These are phyloP conservation scores for Geopemphigus sp. DNA, from an alignment of 1,140 invertebrate species.

Conservation along the genomic window DNA sequence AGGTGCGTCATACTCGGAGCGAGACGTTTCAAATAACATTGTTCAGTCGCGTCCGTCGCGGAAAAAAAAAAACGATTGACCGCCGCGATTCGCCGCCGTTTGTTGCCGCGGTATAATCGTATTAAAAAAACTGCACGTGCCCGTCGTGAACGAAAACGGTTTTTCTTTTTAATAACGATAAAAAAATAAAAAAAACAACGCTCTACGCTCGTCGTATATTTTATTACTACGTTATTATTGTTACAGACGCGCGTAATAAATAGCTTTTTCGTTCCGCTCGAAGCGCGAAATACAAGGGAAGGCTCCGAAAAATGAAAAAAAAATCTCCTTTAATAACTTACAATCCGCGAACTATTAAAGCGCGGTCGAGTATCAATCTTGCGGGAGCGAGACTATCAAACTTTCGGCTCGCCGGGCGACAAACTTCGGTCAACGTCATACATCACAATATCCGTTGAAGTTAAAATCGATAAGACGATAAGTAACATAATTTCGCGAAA, in stretches of 20 bases:
- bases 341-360: slow-evolving; percentile 4
- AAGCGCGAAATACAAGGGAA: neutral
- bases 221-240: neutral
- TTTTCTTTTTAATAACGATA: no score
- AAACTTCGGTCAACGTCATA: slow-evolving; percentile 23
- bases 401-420: neutral
- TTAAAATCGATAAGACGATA: slow-evolving; percentile 28
- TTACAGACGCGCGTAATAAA: neutral
- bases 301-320: no score
- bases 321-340: neutral
- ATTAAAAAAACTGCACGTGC: no score
- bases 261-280: neutral
- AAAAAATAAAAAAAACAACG: no score
- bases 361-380: slow-evolving; percentile 19
- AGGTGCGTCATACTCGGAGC: no score
- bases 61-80: no score
- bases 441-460: slow-evolving; percentile 11
- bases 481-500: slow-evolving; percentile 12
- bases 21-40: no score
- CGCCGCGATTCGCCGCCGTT: no score
- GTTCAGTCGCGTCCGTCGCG: no score
- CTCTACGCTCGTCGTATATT: no score
- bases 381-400: neutral
- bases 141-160: no score
- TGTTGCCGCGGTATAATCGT: no score